Percentiles rank a stretch among this genome's conserved stretches.
phyloP scores from a whole-genome alignment of 1,140 invertebrate species.

The Pogonomyrmex californicus region DNA sequence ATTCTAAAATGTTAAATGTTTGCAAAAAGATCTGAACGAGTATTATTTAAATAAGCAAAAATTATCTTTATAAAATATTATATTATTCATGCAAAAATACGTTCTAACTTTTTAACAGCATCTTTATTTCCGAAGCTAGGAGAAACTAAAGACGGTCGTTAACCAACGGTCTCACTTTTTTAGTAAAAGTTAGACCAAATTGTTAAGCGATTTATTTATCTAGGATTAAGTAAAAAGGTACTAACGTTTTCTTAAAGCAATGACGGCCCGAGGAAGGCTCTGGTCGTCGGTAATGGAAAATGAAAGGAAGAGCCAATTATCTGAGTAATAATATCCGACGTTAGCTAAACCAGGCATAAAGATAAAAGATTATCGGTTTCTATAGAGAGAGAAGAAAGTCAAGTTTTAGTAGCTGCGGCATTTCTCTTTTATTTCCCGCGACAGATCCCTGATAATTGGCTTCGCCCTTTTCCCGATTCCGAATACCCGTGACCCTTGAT shows the following conservation, averaged over 20 bases:
- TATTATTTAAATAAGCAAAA: neutral
- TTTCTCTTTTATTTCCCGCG: neutral
- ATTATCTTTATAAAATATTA: neutral
- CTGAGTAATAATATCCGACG: slow-evolving; percentile 24
- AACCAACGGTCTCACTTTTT: neutral
- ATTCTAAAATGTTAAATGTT: neutral
- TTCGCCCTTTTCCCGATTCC: slow-evolving; percentile 27
- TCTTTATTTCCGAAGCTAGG: neutral
- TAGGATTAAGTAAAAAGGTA: neutral
- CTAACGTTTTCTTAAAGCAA: slow-evolving; percentile 1
- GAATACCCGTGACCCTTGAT: slow-evolving; percentile 38
- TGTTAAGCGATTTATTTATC: neutral
- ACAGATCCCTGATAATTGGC: slow-evolving; percentile 46
- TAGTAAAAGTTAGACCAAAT: neutral
- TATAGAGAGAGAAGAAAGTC: slow-evolving; percentile 23
- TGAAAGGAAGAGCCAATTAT: neutral
- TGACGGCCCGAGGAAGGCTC: neutral
- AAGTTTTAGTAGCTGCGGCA: neutral
- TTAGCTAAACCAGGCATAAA: slow-evolving; percentile 19
- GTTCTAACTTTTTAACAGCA: neutral
- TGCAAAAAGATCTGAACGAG: neutral
- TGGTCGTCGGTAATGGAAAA: neutral
- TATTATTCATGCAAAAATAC: neutral
- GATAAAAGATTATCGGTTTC: slow-evolving; percentile 54
- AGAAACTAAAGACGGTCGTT: neutral